Percentiles rank a stretch among this genome's conserved stretches.
These are phyloP conservation scores for Urocolius indicus DNA, from an alignment of 2,113 vertebrate genomes.

Conservation along the genomic window DNA sequence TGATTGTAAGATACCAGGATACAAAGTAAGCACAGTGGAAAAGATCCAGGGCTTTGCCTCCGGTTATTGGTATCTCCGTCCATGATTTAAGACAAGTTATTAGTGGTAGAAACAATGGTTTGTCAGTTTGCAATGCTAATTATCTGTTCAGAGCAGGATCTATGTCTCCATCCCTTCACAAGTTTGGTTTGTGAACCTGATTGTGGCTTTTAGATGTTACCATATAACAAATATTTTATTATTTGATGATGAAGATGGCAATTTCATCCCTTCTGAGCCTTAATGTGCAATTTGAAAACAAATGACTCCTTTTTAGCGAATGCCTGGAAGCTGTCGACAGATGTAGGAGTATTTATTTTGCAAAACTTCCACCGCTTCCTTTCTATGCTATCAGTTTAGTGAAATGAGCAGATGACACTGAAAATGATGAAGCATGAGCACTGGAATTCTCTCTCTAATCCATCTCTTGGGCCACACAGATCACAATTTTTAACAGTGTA, in stretches of 20 bases:
- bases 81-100: neutral
- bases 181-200: neutral
- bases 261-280: neutral
- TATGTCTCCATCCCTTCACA: neutral
- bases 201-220: neutral
- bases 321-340: neutral
- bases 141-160: neutral
- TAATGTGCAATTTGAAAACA: neutral
- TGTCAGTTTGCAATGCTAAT: neutral
- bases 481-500: neutral
- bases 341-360: slow-evolving; percentile 5
- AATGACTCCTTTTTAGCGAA: neutral
- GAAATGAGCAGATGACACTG: neutral
- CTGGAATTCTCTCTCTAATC: neutral
- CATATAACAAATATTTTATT: neutral
- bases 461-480: neutral
- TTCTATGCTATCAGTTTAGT: neutral
- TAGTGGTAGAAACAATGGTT: neutral
- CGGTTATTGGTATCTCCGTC: neutral
- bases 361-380: neutral
- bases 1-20: neutral
- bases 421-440: neutral
- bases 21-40: neutral
- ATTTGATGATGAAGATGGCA: neutral
- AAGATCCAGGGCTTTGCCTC: neutral